Percentiles rank a stretch among this genome's conserved stretches.
These are phyloP conservation scores for Dendrophyllia cribrosa DNA, from an alignment of 64 coral and sea anemone species.

Conservation along the genomic window DNA sequence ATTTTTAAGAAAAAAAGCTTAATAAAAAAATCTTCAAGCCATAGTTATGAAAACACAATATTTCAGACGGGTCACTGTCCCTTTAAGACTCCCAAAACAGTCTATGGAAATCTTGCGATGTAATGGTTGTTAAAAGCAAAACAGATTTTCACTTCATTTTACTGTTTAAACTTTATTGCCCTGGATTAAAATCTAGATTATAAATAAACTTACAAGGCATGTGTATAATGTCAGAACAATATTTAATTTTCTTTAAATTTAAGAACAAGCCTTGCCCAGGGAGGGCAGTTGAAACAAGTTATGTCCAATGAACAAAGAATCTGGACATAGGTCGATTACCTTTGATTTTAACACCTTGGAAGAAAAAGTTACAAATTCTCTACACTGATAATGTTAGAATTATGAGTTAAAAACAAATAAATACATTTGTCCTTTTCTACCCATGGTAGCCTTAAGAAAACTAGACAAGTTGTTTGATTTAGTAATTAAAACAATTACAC, in stretches of 20 bases:
- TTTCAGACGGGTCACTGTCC: too few relatives aligned
- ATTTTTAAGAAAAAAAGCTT: too few relatives aligned
- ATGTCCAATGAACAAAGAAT: not conserved
- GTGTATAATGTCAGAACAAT: not conserved
- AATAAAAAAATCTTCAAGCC: too few relatives aligned
- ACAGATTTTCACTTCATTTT: not conserved
- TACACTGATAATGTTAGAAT: not conserved
- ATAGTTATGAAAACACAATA: too few relatives aligned
- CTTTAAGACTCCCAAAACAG: too few relatives aligned
- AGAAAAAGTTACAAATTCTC: not conserved
- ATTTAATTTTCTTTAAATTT: not conserved
- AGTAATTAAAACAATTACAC: not conserved
- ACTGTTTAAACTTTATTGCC: constrained; percentile 37
- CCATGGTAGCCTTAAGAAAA: not conserved
- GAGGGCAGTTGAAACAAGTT: not conserved
- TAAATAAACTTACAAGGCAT: constrained; percentile 40
- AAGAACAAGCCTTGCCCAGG: not conserved
- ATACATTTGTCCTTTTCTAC: constrained; percentile 15
- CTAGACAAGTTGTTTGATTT: not conserved
- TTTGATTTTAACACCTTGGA: not conserved
- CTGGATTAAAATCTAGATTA: constrained; percentile 47
- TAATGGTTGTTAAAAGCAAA: too few relatives aligned
- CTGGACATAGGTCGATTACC: not conserved
- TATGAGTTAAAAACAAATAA: not conserved
- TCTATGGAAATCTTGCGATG: too few relatives aligned